Evolutionary conservation across 2,113 vertebrate genomes (phyloP), one percentile per base, ranked within the genome.

Genomic region (Oriolus oriolus): DNA sequence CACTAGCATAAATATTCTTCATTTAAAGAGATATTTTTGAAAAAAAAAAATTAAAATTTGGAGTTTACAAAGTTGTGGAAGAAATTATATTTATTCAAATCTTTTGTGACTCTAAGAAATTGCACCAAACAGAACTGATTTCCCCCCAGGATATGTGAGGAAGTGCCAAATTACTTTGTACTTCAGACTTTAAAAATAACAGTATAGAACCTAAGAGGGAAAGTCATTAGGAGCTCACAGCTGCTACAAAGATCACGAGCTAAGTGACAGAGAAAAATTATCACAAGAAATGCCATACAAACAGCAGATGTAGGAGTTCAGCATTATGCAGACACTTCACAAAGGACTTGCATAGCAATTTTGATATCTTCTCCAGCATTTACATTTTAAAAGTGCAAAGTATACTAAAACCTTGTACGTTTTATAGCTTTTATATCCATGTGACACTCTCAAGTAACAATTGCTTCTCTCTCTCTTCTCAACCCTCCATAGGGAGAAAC

Each of bases 211-310:
- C 84, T 96, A 96, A 97, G 95, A 96, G 97, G 85, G 87, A 96
- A 97, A 97, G 96, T 98, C 97, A 98, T 97, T 97, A 98, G 96
- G 79, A 92, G 93, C 77, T 90, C 92, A 93, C 95, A 98, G 94
- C 97, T 98, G 97, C 92, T 96, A 59, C 95, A 96, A 65, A 93
- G 96, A 98, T 78, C 93, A 95, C 50, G 42, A 95, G 74, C 90
- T 97, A 96, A 97, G 95, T 81, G 96, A 94, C 97, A 94, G 74
- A 85, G 93, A 95, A 95, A 96, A 92, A 96, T 95, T 92, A 97
- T 94, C 95, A 97, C 78, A 92, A 97, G 96, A 95, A 97, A 96
- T 93, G 88, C 96, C 96, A 97, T 88, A 94, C 96, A 96, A 66
- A 70, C 71, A 96, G 96, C 97, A 97, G 97, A 97, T 96, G 97